These are phyloP conservation scores for Cinclus mexicanus DNA, from an alignment of 2,113 vertebrate genomes.

Conservation along the genomic window DNA sequence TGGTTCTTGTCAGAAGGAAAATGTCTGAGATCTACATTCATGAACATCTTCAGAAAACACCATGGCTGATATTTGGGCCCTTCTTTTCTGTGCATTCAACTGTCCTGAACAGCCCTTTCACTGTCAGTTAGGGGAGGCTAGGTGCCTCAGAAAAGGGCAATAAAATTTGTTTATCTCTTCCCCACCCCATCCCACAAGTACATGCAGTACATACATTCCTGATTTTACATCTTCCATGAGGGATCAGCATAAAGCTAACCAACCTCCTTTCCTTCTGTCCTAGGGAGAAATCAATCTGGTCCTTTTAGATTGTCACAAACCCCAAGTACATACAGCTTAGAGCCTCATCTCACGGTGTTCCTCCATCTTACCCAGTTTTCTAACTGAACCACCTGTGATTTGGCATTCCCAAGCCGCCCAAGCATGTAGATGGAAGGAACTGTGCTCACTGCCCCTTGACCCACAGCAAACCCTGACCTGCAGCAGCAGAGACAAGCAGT, in stretches of 20 bases:
- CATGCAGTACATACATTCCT: fast-evolving
- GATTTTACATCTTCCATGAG: neutral
- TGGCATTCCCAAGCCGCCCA: neutral
- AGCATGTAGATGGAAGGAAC: fast-evolving
- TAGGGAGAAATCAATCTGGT: neutral
- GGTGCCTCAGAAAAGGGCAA: no score
- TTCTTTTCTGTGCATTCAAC: neutral
- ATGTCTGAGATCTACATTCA: fast-evolving
- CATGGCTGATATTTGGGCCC: fast-evolving
- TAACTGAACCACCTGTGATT: neutral
- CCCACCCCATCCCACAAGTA: fast-evolving
- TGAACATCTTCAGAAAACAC: neutral
- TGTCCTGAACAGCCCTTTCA: neutral
- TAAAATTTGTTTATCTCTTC: no score
- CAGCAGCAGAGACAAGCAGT: neutral
- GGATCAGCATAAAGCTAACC: neutral
- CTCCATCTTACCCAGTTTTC: fast-evolving
- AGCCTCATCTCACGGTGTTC: fast-evolving
- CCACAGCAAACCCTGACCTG: neutral
- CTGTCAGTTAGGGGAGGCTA: neutral
- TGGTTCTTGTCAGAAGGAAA: neutral
- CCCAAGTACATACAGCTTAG: fast-evolving
- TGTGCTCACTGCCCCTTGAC: neutral
- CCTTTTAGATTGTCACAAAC: neutral
- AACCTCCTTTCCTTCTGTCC: neutral